These are phyloP conservation scores for Alviniconcha marisindica DNA, from an alignment of 1,140 invertebrate species.

Conservation along the genomic window DNA sequence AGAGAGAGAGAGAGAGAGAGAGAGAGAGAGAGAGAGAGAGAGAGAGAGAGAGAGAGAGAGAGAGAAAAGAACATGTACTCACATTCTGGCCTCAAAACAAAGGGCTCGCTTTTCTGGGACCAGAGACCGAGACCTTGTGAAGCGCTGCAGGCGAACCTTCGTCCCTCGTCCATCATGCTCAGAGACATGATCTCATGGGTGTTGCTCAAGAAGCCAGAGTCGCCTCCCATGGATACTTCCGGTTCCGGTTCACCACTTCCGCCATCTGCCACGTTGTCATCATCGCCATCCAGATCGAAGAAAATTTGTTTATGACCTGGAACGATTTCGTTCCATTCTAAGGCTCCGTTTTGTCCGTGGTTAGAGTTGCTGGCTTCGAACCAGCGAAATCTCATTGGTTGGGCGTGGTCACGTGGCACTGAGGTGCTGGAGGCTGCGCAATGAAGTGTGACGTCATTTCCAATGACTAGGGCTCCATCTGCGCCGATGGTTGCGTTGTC, in stretches of 20 bases:
- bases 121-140: not conserved
- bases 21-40: too few species aligned
- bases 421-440: conserved; percentile 42
- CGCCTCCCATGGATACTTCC: not conserved
- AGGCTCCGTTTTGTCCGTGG: not conserved
- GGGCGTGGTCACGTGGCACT: conserved; percentile 32
- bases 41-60: too few species aligned
- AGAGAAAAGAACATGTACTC: too few species aligned
- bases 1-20: too few species aligned
- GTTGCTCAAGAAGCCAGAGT: not conserved
- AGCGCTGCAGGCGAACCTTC: not conserved
- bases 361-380: not conserved
- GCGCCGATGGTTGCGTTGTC: conserved; percentile 35
- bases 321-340: not conserved
- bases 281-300: not conserved
- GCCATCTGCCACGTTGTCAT: not conserved
- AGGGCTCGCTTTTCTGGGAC: not conserved
- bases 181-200: not conserved
- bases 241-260: not conserved
- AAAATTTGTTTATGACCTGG: too few species aligned
- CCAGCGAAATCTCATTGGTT: conserved; percentile 26
- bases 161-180: not conserved
- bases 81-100: not conserved
- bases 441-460: conserved; percentile 53
- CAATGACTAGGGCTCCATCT: conserved; percentile 41